phyloP scores from a whole-genome alignment of 2,797 vertebrate genomes.

The Rhinoraja longicauda region DNA sequence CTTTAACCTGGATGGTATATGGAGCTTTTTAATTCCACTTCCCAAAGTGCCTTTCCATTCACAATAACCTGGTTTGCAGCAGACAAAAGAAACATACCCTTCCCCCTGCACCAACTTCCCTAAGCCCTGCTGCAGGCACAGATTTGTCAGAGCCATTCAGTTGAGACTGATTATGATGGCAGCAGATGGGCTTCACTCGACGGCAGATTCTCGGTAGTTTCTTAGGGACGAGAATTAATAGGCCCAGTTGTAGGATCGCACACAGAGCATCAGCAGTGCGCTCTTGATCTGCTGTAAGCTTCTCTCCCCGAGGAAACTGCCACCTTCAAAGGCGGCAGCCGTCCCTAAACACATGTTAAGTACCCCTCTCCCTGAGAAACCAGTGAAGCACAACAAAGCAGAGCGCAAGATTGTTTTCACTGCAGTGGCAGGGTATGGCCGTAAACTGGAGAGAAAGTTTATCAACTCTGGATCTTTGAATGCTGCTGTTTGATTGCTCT shows the following conservation, averaged over 20 bases:
- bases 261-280: constrained; percentile 47
- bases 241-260: constrained; percentile 51
- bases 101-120: constrained; percentile 28
- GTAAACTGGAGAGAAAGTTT: constrained; percentile 69
- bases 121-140: constrained; percentile 55
- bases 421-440: constrained; percentile 41
- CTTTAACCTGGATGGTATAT: constrained; percentile 54
- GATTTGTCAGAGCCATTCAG: constrained; percentile 70
- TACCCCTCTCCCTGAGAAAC: constrained; percentile 50
- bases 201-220: constrained; percentile 55
- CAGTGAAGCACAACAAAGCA: constrained; percentile 49
- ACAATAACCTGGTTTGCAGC: constrained; percentile 55
- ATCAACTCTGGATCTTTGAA: constrained; percentile 51
- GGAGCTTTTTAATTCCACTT: constrained; percentile 55
- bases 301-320: constrained; percentile 59
- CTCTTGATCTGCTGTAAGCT: constrained; percentile 49
- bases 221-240: constrained; percentile 49
- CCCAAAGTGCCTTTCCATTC: constrained; percentile 47
- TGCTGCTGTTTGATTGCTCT: constrained; percentile 49
- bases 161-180: constrained; percentile 76
- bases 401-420: constrained; percentile 25
- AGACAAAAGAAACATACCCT: constrained; percentile 60
- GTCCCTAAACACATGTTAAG: constrained; percentile 58
- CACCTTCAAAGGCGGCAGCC: constrained; percentile 55
- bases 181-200: constrained; percentile 75